These are phyloP conservation scores for Altica lythri DNA, from an alignment of 2,888 invertebrate genomes.

Conservation along the genomic window DNA sequence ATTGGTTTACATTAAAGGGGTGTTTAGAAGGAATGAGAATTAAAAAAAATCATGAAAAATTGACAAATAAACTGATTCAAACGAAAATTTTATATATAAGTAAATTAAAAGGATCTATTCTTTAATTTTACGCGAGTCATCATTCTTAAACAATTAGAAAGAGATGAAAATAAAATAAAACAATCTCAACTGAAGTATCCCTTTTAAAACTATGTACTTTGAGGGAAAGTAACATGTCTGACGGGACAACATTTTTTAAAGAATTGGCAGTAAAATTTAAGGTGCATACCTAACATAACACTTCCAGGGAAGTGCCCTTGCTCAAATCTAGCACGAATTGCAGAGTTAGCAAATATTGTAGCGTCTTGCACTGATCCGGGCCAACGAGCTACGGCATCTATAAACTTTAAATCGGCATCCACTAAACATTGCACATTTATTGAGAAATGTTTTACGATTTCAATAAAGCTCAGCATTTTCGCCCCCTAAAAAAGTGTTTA, in stretches of 20 bases:
- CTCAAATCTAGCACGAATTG: constrained; percentile 17
- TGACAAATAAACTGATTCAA: too few relatives aligned
- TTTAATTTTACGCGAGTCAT: too few relatives aligned
- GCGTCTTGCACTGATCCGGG: constrained; percentile 32
- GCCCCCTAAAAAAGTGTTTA: constrained; percentile 33
- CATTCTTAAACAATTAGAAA: too few relatives aligned
- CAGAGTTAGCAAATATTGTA: constrained; percentile 34
- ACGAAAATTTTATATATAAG: too few relatives aligned
- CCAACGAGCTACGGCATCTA: too few relatives aligned
- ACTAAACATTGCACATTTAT: too few relatives aligned
- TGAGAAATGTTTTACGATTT: constrained; percentile 43
- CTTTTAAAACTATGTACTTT: constrained; percentile 11
- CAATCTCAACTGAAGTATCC: background rate
- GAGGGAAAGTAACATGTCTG: constrained; percentile 1
- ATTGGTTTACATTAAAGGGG: too few relatives aligned
- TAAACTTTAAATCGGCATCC: too few relatives aligned
- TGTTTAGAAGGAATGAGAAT: too few relatives aligned
- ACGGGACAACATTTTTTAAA: background rate
- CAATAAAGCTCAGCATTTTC: constrained; percentile 40
- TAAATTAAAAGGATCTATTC: too few relatives aligned
- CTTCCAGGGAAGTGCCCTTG: background rate
- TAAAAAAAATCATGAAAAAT: too few relatives aligned
- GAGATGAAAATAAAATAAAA: too few relatives aligned
- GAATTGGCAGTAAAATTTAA: background rate
- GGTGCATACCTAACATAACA: background rate